Percentiles rank a stretch among this genome's conserved stretches.
These are phyloP conservation scores for Zhuqinia jingwanae DNA, from an alignment of 2,888 invertebrate genomes.

Conservation along the genomic window DNA sequence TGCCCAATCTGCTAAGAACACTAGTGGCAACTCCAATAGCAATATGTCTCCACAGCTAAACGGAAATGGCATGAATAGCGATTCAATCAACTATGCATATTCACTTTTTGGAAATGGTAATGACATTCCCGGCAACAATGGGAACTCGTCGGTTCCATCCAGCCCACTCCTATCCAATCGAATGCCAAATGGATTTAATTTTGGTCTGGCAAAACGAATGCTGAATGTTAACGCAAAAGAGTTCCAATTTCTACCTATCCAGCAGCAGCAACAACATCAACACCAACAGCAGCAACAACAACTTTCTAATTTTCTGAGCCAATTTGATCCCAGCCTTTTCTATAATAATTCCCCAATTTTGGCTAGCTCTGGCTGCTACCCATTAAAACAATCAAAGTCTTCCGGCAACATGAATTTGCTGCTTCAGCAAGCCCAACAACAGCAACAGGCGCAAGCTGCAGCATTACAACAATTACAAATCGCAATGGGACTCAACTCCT, in stretches of 20 bases:
- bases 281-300: slow-evolving; percentile 65
- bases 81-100: slow-evolving; percentile 40
- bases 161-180: slow-evolving; percentile 57
- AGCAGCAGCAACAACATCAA: slow-evolving; percentile 65
- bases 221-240: slow-evolving; percentile 94
- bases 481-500: slow-evolving; percentile 47
- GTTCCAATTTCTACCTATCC: slow-evolving; percentile 82
- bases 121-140: not conserved
- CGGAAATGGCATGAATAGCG: slow-evolving; percentile 22
- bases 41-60: slow-evolving; percentile 31
- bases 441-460: slow-evolving; percentile 60
- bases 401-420: slow-evolving; percentile 78
- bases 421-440: slow-evolving; percentile 73
- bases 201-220: slow-evolving; percentile 57
- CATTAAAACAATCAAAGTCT: slow-evolving; percentile 79
- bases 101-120: slow-evolving; percentile 54
- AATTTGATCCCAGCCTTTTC: slow-evolving; percentile 69
- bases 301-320: slow-evolving; percentile 66
- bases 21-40: not conserved
- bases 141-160: slow-evolving; percentile 64
- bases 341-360: slow-evolving; percentile 66
- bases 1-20: not conserved
- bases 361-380: slow-evolving; percentile 70
- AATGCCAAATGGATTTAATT: slow-evolving; percentile 57
- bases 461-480: slow-evolving; percentile 66